phyloP scores from a whole-genome alignment of 2,113 vertebrate species.

The Meles meles region DNA sequence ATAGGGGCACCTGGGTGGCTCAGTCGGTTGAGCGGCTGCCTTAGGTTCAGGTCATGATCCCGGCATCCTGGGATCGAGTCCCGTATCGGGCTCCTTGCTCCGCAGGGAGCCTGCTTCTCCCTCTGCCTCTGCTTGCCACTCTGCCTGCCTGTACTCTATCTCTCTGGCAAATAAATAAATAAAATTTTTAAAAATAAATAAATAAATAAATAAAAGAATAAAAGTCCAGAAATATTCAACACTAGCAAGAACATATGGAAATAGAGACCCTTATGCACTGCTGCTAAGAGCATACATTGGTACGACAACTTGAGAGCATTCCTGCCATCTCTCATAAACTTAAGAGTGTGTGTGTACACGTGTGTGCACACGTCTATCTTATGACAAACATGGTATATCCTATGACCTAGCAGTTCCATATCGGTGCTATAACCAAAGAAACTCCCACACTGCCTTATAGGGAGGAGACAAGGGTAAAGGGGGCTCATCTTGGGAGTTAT shows the following conservation, averaged over 20 bases:
- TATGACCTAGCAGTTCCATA: background rate
- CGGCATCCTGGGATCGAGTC: too few relatives aligned
- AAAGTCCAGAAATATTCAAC: background rate
- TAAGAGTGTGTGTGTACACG: background rate
- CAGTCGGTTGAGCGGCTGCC: too few relatives aligned
- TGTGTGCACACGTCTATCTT: background rate
- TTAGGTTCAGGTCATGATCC: too few relatives aligned
- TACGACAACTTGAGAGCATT: background rate
- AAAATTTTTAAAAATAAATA: too few relatives aligned
- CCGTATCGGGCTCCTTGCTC: too few relatives aligned
- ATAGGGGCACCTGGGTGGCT: too few relatives aligned
- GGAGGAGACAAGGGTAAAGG: background rate
- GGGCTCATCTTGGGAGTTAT: background rate
- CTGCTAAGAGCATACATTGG: background rate
- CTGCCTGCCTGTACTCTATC: too few relatives aligned
- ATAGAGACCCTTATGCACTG: background rate
- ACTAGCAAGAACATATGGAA: background rate
- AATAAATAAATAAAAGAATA: too few relatives aligned
- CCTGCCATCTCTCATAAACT: background rate
- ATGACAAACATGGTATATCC: background rate
- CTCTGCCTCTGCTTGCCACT: too few relatives aligned
- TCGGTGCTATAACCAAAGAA: background rate
- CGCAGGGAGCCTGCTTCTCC: too few relatives aligned
- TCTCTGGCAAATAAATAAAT: too few relatives aligned
- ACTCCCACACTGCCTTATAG: background rate